A percentile compares a stretch with the other conserved stretches of the same genome.
These are phyloP conservation scores for Verasper variegatus DNA, from an alignment of 2,113 vertebrate genomes.

Conservation along the genomic window DNA sequence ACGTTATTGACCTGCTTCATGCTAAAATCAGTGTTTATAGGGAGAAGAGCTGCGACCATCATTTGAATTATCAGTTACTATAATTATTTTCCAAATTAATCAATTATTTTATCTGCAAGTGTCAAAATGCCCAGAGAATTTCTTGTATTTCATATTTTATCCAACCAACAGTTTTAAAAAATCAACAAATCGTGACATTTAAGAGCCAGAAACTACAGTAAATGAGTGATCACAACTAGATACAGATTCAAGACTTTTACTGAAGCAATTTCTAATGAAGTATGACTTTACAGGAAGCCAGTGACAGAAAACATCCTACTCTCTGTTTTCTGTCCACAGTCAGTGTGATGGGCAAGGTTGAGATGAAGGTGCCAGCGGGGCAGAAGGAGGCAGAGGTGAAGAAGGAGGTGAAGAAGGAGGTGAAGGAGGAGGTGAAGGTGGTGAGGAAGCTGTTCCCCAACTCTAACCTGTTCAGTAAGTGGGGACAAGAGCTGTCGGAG, in stretches of 20 bases:
- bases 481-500: slow-evolving; percentile 73
- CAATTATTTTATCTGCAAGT: neutral
- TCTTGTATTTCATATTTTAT: neutral
- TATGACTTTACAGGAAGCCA: too few relatives aligned
- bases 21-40: too few relatives aligned
- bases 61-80: too few relatives aligned
- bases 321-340: slow-evolving; percentile 38
- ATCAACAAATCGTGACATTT: neutral
- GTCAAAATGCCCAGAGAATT: neutral
- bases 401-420: slow-evolving; percentile 44
- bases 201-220: too few relatives aligned
- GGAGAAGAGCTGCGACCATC: too few relatives aligned
- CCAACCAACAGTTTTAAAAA: neutral
- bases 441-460: slow-evolving; percentile 75
- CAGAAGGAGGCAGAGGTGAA: slow-evolving; percentile 9
- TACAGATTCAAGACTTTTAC: neutral
- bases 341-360: slow-evolving; percentile 30
- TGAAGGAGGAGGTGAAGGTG: slow-evolving; percentile 45
- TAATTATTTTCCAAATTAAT: too few relatives aligned
- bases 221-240: neutral
- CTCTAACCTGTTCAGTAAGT: slow-evolving; percentile 70
- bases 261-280: too few relatives aligned
- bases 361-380: slow-evolving; percentile 7
- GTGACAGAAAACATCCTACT: too few relatives aligned
- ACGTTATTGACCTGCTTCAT: too few relatives aligned